phyloP scores from a whole-genome alignment of 2,797 vertebrate genomes.

The Sebastes cheni region DNA sequence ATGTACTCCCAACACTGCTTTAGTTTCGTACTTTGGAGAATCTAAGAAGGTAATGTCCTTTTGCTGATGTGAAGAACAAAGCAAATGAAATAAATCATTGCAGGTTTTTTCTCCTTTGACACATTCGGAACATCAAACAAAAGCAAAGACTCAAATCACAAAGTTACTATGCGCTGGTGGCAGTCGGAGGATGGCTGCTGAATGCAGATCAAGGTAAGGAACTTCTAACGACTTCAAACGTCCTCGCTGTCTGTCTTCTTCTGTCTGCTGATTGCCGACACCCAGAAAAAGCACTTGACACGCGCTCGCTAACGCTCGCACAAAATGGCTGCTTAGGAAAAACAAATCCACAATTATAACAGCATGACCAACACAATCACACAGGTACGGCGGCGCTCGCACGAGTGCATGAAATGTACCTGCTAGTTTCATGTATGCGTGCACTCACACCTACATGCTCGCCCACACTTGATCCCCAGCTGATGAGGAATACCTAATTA shows the following conservation, averaged over 20 bases:
- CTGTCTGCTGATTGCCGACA: slow-evolving; percentile 63
- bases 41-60: slow-evolving; percentile 58
- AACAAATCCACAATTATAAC: slow-evolving; percentile 54
- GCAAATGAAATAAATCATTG: slow-evolving; percentile 72
- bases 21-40: slow-evolving; percentile 46
- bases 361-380: slow-evolving; percentile 23
- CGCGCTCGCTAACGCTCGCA: slow-evolving; percentile 10
- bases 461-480: slow-evolving; percentile 27
- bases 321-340: slow-evolving; percentile 70
- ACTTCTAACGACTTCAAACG: slow-evolving; percentile 81
- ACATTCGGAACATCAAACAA: slow-evolving; percentile 79
- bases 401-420: not conserved
- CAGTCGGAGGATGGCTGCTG: slow-evolving; percentile 71
- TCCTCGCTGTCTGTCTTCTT: slow-evolving; percentile 67
- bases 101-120: slow-evolving; percentile 56
- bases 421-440: slow-evolving; percentile 20
- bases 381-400: not conserved
- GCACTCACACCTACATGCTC: slow-evolving; percentile 10
- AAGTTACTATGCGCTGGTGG: slow-evolving; percentile 73
- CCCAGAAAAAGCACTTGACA: slow-evolving; percentile 62
- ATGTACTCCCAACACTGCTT: slow-evolving; percentile 16
- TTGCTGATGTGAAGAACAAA: slow-evolving; percentile 71
- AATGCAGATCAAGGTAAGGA: slow-evolving; percentile 78
- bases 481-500: slow-evolving; percentile 72
- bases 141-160: slow-evolving; percentile 75